phyloP scores from a whole-genome alignment of 2,113 vertebrate genomes.

The Indri indri region DNA sequence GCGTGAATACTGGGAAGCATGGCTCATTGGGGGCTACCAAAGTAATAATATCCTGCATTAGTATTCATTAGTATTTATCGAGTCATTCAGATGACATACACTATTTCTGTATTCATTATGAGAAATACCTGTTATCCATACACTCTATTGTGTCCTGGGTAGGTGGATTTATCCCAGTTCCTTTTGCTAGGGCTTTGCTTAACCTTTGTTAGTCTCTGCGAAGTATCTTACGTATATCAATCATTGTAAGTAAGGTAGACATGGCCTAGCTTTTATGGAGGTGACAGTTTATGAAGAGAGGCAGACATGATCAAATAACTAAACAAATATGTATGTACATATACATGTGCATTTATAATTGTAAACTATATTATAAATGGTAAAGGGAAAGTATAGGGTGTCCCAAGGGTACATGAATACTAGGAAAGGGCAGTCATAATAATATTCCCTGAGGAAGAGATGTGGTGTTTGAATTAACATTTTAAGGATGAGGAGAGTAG shows the following conservation, averaged over 20 bases:
- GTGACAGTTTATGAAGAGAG: neutral
- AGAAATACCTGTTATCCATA: neutral
- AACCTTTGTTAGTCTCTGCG: neutral
- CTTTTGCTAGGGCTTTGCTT: neutral
- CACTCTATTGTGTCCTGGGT: neutral
- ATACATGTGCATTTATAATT: neutral
- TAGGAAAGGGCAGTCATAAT: neutral
- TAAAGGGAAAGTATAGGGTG: neutral
- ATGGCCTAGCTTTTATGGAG: neutral
- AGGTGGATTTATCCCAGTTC: neutral
- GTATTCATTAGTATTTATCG: neutral
- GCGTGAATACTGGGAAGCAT: neutral
- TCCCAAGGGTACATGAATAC: neutral
- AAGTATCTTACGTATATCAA: neutral
- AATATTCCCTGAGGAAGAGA: neutral
- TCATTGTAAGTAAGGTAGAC: neutral
- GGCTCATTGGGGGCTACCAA: neutral
- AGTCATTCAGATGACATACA: neutral
- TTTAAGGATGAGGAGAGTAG: neutral
- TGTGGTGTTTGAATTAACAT: neutral
- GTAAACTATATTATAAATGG: neutral
- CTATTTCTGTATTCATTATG: neutral
- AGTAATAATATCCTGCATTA: neutral
- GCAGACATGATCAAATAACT: neutral
- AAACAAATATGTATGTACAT: neutral